Evolutionary conservation across 2,888 invertebrate species (phyloP).

Genomic region (Quadroppia sp.): DNA sequence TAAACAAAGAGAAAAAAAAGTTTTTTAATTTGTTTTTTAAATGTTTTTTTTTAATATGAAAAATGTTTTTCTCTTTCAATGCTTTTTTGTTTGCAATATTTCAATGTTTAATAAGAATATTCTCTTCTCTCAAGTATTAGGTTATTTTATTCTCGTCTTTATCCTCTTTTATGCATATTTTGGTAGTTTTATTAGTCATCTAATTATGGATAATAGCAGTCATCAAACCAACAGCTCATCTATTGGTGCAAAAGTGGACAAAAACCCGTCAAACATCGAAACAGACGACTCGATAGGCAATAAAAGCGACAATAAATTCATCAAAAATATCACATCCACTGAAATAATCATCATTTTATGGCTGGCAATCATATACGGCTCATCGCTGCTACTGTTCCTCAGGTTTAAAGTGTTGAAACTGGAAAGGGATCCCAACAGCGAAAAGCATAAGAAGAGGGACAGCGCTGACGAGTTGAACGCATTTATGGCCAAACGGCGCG

Average conservation of each 20-base stretch:
- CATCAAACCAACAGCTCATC: neutral
- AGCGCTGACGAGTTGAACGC: slow-evolving; percentile 26
- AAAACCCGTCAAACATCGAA: neutral
- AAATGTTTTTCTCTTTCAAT: neutral
- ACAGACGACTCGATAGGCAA: neutral
- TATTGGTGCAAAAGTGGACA: neutral
- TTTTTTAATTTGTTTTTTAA: neutral
- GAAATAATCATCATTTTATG: slow-evolving; percentile 26
- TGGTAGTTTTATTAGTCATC: slow-evolving; percentile 18
- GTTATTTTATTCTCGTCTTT: slow-evolving; percentile 18
- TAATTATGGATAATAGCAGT: neutral
- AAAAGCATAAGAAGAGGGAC: slow-evolving; percentile 7
- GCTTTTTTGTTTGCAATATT: neutral
- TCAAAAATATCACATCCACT: slow-evolving; percentile 13
- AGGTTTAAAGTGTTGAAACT: neutral
- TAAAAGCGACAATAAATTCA: neutral
- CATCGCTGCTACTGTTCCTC: neutral
- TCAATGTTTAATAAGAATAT: neutral
- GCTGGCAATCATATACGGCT: slow-evolving; percentile 11
- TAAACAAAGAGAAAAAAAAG: too few relatives aligned
- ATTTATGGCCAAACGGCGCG: neutral
- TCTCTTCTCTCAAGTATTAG: slow-evolving; percentile 18
- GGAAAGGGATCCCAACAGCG: slow-evolving; percentile 17
- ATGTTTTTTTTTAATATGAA: neutral
- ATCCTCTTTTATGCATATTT: slow-evolving; percentile 18